Percentiles rank a stretch among this genome's conserved stretches.
These are phyloP conservation scores for Helicoverpa armigera DNA, from an alignment of 1,140 invertebrate genomes.

Conservation along the genomic window DNA sequence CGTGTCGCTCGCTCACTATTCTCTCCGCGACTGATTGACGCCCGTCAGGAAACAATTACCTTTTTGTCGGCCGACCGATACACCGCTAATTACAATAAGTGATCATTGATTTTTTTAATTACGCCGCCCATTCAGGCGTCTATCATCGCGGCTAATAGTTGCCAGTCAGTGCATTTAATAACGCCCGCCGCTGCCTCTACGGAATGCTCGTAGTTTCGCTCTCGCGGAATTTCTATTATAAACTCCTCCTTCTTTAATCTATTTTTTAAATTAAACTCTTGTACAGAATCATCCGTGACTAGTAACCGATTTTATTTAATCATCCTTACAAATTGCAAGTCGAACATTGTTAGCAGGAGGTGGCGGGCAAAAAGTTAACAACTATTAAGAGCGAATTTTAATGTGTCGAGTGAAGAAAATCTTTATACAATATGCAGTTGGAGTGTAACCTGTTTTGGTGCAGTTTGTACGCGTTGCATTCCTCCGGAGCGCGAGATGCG, in stretches of 20 bases:
- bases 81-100: conserved; percentile 84
- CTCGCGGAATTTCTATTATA: conserved; percentile 80
- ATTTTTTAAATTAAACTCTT: conserved; percentile 64
- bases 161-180: conserved; percentile 83
- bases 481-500: conserved; percentile 62
- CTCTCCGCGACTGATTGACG: conserved; percentile 70
- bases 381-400: conserved; percentile 71
- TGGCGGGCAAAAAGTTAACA: conserved; percentile 67
- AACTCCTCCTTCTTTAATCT: conserved; percentile 69
- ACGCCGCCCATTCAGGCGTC: conserved; percentile 80
- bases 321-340: conserved; percentile 41
- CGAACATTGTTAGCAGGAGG: conserved; percentile 38
- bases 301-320: conserved; percentile 44
- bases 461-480: conserved; percentile 70
- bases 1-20: conserved; percentile 63
- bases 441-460: conserved; percentile 74
- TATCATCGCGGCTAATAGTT: conserved; percentile 78
- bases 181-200: conserved; percentile 61
- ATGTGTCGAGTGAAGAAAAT: conserved; percentile 65
- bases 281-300: conserved; percentile 12
- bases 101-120: conserved; percentile 85
- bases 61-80: conserved; percentile 79
- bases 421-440: conserved; percentile 58
- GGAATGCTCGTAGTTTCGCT: conserved; percentile 74
- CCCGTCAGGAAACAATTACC: conserved; percentile 81